phyloP scores from a whole-genome alignment of 2,888 invertebrate genomes.

The Aspidapion aeneum region DNA sequence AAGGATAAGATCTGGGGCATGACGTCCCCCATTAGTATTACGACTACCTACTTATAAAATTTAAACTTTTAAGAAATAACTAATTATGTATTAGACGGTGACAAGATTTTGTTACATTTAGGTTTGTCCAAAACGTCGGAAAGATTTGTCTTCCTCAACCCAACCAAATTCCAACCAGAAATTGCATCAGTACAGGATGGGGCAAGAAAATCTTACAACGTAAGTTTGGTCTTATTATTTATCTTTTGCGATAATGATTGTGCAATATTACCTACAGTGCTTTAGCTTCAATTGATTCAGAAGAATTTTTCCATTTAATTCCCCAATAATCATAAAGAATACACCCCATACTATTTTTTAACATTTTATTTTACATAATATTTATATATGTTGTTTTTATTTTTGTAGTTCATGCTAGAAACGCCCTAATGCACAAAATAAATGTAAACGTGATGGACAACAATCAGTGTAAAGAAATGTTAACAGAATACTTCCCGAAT shows the following conservation, averaged over 20 bases:
- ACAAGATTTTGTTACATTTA: conserved; percentile 35
- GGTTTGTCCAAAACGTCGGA: conserved; percentile 67
- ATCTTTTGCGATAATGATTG: too few species aligned
- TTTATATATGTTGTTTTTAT: conserved; percentile 12
- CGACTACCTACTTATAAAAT: too few species aligned
- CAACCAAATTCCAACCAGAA: conserved; percentile 56
- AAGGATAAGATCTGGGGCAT: too few species aligned
- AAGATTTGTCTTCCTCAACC: conserved; percentile 66
- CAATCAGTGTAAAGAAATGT: conserved; percentile 58
- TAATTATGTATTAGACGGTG: too few species aligned
- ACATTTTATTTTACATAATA: conserved; percentile 6
- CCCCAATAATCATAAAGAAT: too few species aligned
- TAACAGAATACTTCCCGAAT: conserved; percentile 55
- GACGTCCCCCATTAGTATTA: too few species aligned
- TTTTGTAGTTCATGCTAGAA: conserved; percentile 65
- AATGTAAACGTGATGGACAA: conserved; percentile 62
- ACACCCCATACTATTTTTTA: too few species aligned
- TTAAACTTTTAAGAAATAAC: too few species aligned
- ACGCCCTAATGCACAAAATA: conserved; percentile 72
- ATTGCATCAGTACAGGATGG: conserved; percentile 80
- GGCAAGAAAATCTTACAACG: conserved; percentile 75
- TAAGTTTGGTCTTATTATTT: conserved; percentile 46
- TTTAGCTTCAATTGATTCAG: too few species aligned
- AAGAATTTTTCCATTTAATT: too few species aligned
- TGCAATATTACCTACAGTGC: too few species aligned